These are phyloP conservation scores for Tetramorium parvispinum DNA, from an alignment of 1,140 invertebrate genomes.

Conservation along the genomic window DNA sequence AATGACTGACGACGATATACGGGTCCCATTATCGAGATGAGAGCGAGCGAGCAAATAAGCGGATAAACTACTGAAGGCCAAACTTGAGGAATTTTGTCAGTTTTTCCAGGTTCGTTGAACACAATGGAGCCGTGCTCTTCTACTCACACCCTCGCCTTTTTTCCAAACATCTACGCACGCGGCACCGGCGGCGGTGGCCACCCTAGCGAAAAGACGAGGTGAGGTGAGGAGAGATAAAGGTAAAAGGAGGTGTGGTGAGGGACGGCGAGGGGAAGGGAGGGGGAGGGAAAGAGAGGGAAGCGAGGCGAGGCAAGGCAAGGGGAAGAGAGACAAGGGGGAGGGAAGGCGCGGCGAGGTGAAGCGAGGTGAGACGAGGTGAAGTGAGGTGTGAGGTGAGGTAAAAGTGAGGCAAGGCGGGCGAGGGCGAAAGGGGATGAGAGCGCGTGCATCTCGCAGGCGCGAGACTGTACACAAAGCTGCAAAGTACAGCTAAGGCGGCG, in stretches of 20 bases:
- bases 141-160: slow-evolving; percentile 23
- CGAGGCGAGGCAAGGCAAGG: not conserved
- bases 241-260: not conserved
- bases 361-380: not conserved
- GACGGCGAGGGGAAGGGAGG: not conserved
- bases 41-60: slow-evolving; percentile 6
- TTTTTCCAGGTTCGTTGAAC: slow-evolving; percentile 50
- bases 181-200: slow-evolving; percentile 37
- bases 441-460: slow-evolving; percentile 64
- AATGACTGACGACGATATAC: not conserved
- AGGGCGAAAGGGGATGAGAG: slow-evolving; percentile 1
- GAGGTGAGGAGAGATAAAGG: not conserved
- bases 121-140: slow-evolving; percentile 20
- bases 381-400: not conserved
- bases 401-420: slow-evolving; percentile 30
- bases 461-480: slow-evolving; percentile 69
- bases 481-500: slow-evolving; percentile 46
- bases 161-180: slow-evolving; percentile 59
- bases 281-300: not conserved
- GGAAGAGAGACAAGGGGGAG: not conserved
- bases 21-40: not conserved
- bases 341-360: not conserved
- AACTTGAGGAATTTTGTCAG: slow-evolving; percentile 38
- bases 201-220: slow-evolving; percentile 27
- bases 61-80: not conserved